Base-by-base conservation (phyloP, 1,140 invertebrate genomes). In the Tetramorium parvispinum region DNA sequence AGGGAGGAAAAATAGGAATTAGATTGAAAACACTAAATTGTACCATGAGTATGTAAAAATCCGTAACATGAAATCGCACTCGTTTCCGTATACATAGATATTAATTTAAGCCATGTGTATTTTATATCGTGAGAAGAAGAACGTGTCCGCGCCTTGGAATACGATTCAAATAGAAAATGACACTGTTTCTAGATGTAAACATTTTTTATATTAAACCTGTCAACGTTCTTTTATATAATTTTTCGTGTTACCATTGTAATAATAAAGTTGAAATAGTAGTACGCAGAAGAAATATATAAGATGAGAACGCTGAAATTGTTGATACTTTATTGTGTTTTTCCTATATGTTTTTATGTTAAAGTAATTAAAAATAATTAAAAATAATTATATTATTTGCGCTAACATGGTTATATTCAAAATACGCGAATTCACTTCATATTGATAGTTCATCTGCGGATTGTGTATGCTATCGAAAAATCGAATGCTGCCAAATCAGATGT, bases 131-230 rank as follows among this genome's bases (percentile, higher is more conserved):
- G 27, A 78, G 65, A 43, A 46, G 46, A 46, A 24, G 32, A 32
- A 49, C 18, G 68, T 71, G 43, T 76, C 63, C 43, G 27, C 24
- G 27, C 43, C n/a, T 59, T 40, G 0, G 16, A 37, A 63, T n/a
- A 85, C 13, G 66, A 49, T 40, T 66, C n/a, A 75, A 18, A 78
- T 18, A 53, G 55, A 83, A 76, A 65, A 24, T 43, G 32, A 4
- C 10, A 59, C 13, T 18, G 27, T 75, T 83, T 8, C n/a, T 43
- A 83, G 24, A 83, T 37, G 59, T 85, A 65, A 83, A 73, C 68
- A 75, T 75, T 91, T 85, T 90, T 91, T 91, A 88, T 85, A 91
- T 83, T 21, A 76, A 90, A 85, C 70, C 76, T 65, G n/a, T 40
- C 27, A 32, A 82, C 13, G 61, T 90, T 89, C 43, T 53, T 89